phyloP scores from a whole-genome alignment of 2,888 invertebrate genomes.

The Argynnis bischoffii region DNA sequence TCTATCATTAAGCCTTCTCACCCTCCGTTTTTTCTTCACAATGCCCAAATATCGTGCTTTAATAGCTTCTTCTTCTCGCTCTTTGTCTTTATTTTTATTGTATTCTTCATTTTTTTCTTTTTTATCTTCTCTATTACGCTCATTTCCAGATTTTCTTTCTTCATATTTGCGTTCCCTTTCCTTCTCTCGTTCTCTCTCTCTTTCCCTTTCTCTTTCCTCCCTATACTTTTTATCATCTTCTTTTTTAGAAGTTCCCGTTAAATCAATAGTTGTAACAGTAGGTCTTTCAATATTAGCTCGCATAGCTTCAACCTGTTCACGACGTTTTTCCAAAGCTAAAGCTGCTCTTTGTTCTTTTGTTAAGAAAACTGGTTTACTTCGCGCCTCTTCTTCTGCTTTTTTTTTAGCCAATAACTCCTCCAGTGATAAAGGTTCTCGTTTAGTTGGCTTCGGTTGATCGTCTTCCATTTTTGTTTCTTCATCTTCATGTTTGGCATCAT shows the following conservation, averaged over 20 bases:
- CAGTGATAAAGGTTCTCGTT: conserved; percentile 93
- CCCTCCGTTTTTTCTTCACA: conserved; percentile 95
- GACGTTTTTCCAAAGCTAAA: conserved; percentile 93
- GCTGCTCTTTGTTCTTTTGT: conserved; percentile 97
- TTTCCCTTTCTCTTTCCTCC: conserved; percentile 80
- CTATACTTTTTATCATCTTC: conserved; percentile 69
- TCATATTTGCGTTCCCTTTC: conserved; percentile 74
- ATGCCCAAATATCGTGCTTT: conserved; percentile 97
- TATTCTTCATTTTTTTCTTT: conserved; percentile 79
- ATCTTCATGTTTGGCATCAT: conserved; percentile 60
- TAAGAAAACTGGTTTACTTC: conserved; percentile 97
- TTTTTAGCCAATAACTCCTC: conserved; percentile 98
- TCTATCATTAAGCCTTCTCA: conserved; percentile 96
- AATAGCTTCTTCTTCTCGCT: conserved; percentile 96
- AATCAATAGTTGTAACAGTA: conserved; percentile 69
- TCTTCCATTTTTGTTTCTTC: conserved; percentile 66
- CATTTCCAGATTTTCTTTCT: conserved; percentile 76
- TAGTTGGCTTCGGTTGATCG: conserved; percentile 66
- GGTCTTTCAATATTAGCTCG: conserved; percentile 84
- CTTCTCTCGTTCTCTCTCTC: conserved; percentile 83
- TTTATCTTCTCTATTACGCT: conserved; percentile 72
- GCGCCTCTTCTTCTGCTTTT: conserved; percentile 96
- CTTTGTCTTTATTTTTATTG: conserved; percentile 89
- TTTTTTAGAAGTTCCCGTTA: conserved; percentile 76
- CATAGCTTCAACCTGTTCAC: conserved; percentile 93